Percentiles rank a stretch among this genome's conserved stretches.
Evolutionary conservation across 2,888 invertebrate species (phyloP).

Genomic region (Trissolcus brochymenae): DNA sequence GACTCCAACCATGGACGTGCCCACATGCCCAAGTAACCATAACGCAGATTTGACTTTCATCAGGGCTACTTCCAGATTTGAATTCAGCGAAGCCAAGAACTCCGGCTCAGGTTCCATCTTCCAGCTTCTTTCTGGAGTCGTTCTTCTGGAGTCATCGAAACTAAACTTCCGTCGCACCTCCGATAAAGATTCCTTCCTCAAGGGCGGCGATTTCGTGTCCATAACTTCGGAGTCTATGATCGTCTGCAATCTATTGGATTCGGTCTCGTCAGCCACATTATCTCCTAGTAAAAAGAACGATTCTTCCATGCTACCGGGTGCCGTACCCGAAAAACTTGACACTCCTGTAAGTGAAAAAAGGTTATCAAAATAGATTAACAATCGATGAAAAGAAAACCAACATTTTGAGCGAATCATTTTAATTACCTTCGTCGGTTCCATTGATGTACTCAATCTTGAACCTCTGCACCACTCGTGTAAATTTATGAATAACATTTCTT

Average conservation of each 20-base stretch:
- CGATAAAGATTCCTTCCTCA: constrained; percentile 63
- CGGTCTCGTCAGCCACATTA: constrained; percentile 63
- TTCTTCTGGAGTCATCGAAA: constrained; percentile 70
- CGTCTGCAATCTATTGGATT: constrained; percentile 69
- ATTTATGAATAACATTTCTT: constrained; percentile 77
- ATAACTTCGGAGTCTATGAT: constrained; percentile 71
- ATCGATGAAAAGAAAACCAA: too few species aligned
- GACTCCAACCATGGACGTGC: constrained; percentile 86
- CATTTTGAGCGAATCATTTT: background rate
- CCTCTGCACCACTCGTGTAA: constrained; percentile 74
- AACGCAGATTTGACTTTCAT: constrained; percentile 90
- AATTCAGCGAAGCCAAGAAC: constrained; percentile 55
- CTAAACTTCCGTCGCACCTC: constrained; percentile 70
- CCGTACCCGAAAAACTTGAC: constrained; percentile 6
- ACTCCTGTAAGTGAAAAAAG: background rate
- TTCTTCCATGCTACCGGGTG: constrained; percentile 61
- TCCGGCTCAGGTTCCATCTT: constrained; percentile 65
- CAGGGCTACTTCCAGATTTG: constrained; percentile 74
- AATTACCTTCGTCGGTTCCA: constrained; percentile 58
- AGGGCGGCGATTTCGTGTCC: constrained; percentile 60
- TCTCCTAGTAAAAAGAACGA: constrained; percentile 65
- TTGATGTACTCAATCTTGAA: constrained; percentile 66
- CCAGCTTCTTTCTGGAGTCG: constrained; percentile 71
- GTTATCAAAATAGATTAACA: background rate
- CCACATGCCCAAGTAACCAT: constrained; percentile 92